Base-by-base conservation (phyloP, 2,797 vertebrate genomes). In the Ctenosaura bakeri region DNA sequence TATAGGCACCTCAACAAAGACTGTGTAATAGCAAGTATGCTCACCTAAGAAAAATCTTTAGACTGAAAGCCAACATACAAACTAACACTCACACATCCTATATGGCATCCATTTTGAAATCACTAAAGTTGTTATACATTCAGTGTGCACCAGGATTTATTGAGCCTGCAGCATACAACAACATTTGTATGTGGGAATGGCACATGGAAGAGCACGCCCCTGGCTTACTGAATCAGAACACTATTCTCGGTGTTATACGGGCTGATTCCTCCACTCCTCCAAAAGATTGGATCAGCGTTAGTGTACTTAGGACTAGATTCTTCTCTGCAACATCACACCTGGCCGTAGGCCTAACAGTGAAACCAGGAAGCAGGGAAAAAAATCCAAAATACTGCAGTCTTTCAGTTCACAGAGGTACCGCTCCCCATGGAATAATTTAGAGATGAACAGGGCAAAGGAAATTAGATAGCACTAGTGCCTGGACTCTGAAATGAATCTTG, bases 391-490 rank as follows among this genome's bases (percentile, higher is more conserved):
- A 38, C 1, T 10, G 20, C 59, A 77, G 46, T 42, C 52, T 73
- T 78, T 66, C 46, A n/a, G 18, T 22, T 69, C 56, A 56, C 35
- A 50, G 84, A 74, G 83, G 64, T 80, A 78, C 26, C 35, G 59
- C 74, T 89, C 74, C 76, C 88, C n/a, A 79, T 32, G 24, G 85
- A 78, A 73, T n/a, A 64, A 69, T 59, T 77, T 52, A 69, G 16
- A 77, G 81, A 83, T 42, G 54, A 50, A 87, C 35, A 90, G 74
- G 59, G 89, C 78, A 86, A 87, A 77, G 85, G 80, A 90, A 90
- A 87, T 90, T 84, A 42, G 62, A 87, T 78, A 90, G 46, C 46
- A n/a, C 35, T 69, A 80, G n/a, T 87, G 46, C 73, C 42, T 78
- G 74, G 83, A 42, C 62, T 90, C 24, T 87, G 80, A 90, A 87